phyloP scores from a whole-genome alignment of 2,888 invertebrate genomes.

The Andrena dorsata region DNA sequence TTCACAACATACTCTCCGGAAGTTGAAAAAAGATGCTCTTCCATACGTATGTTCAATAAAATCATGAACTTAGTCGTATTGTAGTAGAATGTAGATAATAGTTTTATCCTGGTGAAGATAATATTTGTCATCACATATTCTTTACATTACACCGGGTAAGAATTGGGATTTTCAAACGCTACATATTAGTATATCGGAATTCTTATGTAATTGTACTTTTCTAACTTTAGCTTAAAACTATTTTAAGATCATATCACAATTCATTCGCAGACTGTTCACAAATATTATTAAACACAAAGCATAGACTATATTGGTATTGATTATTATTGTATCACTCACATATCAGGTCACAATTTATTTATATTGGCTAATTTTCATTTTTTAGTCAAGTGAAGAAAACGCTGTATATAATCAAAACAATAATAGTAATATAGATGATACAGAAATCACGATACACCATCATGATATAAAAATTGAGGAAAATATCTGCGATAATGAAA shows the following conservation, averaged over 20 bases:
- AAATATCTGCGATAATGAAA: background rate
- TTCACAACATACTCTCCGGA: background rate
- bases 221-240: too few species aligned
- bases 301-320: too few species aligned
- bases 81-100: background rate
- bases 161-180: too few species aligned
- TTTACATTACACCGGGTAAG: background rate
- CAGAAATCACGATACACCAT: background rate
- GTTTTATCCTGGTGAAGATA: background rate
- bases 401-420: background rate
- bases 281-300: too few species aligned
- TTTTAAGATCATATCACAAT: too few species aligned
- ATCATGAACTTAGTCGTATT: background rate
- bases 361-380: too few species aligned
- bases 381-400: too few species aligned
- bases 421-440: background rate
- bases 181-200: too few species aligned
- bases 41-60: background rate
- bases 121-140: background rate
- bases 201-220: too few species aligned
- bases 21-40: slow-evolving; percentile 6
- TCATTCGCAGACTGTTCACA: too few species aligned
- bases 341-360: too few species aligned
- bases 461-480: background rate
- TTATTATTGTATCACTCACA: too few species aligned